Evolutionary conservation across 1,140 invertebrate genomes (phyloP), one percentile per base, ranked within the genome.

Genomic region (Drosophila subpulchrella): DNA sequence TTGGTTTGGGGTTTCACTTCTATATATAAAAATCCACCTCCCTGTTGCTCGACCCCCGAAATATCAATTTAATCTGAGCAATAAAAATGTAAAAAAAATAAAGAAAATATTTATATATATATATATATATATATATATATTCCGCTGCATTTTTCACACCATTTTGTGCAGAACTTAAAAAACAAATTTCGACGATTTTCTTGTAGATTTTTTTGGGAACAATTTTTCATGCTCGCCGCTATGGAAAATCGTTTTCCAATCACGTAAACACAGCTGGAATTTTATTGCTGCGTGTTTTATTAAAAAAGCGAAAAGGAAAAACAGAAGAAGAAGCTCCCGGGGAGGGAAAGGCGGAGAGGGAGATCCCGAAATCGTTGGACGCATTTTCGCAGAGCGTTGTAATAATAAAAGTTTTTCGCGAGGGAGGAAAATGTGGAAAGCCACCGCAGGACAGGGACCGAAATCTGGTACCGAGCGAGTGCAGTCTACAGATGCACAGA

Each of bases 171-270:
- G 34, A 56, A 56, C 53, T 41, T 73, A 58, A 53, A 77, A 76
- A 27, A 70, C 57, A 71, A 71, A 50, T 50, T 72, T 71, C 30
- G 27, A 11, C 34, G 1, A 68, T 56, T 46, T 71, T 55, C 55
- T 41, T 50, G 48, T 62, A 34, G 38, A 44, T 72, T 48, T 30
- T 50, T 72, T 58, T 32, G 34, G 30, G 51, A 75, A 38, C 67
- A 70, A 81, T 81, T 78, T 85, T 85, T 84, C 81, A 84, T 78
- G 78, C 70, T 71, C 61, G 68, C 74, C 70, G 61, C 75, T 75
- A 82, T 86, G 82, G 82, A 86, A 86, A 86, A 86, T 86, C 83
- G 78, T 88, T 86, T 86, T 86, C 82, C 82, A 86, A 86, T 88
- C 83, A 86, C 82, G 82, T 88, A 86, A 86, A 86, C 82, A 86